Percentiles rank a stretch among this genome's conserved stretches.
phyloP scores from a whole-genome alignment of 2,888 invertebrate genomes.

The Spisula subtruncata region DNA sequence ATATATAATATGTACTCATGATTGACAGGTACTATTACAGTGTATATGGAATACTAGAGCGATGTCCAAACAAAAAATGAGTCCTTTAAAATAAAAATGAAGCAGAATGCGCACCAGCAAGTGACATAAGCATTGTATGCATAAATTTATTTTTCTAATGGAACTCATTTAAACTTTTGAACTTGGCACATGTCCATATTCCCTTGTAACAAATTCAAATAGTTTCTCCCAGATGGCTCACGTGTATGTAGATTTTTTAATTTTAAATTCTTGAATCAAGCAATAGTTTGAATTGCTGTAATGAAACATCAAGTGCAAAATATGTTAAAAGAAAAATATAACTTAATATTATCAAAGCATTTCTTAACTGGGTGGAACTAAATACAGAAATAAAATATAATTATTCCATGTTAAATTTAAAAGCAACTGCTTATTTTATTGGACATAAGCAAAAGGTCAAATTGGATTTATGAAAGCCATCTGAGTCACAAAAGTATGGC shows the following conservation, averaged over 20 bases:
- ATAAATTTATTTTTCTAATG: not conserved
- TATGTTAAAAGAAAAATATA: not conserved
- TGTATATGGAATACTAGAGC: slow-evolving; percentile 11
- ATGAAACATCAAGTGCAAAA: not conserved
- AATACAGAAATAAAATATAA: not conserved
- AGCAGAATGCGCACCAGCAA: not conserved
- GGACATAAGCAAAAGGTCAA: not conserved
- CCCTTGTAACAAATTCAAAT: slow-evolving; percentile 15
- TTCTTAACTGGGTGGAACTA: not conserved
- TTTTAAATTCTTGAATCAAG: not conserved
- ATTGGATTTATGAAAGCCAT: slow-evolving; percentile 9
- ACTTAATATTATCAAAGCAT: not conserved
- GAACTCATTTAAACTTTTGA: slow-evolving; percentile 29
- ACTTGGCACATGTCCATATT: slow-evolving; percentile 15
- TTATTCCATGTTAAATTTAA: not conserved
- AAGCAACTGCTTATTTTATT: not conserved
- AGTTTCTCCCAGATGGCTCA: slow-evolving; percentile 9
- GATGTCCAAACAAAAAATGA: slow-evolving; percentile 28
- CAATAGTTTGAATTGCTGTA: not conserved
- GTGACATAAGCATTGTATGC: not conserved
- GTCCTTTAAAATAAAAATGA: not conserved
- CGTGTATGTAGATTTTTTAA: too few relatives aligned
- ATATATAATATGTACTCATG: slow-evolving; percentile 1
- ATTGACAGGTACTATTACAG: not conserved
- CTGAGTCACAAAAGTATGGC: not conserved